Conservation (phyloP, 2,888 invertebrate species). For the Bombyx huttoni region DNA sequence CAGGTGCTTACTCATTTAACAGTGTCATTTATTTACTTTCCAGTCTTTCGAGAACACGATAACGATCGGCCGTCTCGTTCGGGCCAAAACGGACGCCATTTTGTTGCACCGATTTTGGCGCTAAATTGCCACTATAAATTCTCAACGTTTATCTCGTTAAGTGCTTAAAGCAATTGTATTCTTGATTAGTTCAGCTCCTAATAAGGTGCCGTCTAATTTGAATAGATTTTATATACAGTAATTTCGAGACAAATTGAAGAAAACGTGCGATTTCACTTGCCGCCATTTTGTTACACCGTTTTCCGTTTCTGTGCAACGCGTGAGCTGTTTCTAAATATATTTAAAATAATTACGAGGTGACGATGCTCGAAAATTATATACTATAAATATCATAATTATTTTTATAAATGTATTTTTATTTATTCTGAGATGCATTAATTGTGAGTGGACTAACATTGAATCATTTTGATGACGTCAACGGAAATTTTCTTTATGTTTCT, state of each 20-base stretch:
- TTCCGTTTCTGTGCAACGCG: neutral
- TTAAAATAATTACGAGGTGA: no score
- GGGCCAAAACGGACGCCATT: constrained; percentile 29
- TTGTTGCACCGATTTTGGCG: constrained; percentile 19
- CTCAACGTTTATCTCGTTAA: neutral
- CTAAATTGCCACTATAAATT: constrained; percentile 8
- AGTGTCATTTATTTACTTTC: constrained; percentile 25
- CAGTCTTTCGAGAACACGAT: constrained; percentile 22
- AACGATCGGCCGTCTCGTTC: constrained; percentile 23
- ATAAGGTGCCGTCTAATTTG: neutral
- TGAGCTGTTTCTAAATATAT: neutral
- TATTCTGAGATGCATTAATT: no score
- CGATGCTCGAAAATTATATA: no score
- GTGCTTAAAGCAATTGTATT: neutral
- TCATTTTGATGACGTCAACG: no score
- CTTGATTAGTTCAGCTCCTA: neutral
- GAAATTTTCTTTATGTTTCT: no score
- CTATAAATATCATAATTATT: no score
- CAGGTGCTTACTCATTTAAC: constrained; percentile 30
- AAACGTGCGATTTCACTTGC: neutral
- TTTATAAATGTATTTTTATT: no score
- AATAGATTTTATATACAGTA: neutral
- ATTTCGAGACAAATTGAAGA: neutral
- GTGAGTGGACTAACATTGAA: no score
- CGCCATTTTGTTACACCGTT: neutral